These are phyloP conservation scores for Crossaster papposus DNA, from an alignment of 53 echinoderm and acorn worm genomes.

Conservation along the genomic window DNA sequence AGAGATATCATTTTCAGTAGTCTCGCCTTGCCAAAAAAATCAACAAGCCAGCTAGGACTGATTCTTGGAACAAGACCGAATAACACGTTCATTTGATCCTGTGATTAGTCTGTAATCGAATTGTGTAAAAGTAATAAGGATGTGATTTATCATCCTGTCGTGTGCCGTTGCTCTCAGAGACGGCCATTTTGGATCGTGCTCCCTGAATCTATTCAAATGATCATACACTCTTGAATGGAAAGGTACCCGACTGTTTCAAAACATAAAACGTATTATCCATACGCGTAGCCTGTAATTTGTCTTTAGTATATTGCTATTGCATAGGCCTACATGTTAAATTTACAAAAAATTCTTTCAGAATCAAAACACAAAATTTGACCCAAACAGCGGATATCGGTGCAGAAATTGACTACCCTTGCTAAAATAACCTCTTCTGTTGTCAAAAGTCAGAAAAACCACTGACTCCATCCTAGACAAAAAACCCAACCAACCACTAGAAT, in stretches of 20 bases:
- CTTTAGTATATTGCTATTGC: no score
- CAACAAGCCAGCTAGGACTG: neutral
- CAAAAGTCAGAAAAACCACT: neutral
- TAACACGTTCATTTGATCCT: neutral
- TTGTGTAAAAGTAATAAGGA: neutral
- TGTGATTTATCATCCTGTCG: neutral
- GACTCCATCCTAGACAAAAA: neutral
- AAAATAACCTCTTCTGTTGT: neutral
- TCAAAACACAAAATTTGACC: no score
- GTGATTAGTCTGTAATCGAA: neutral
- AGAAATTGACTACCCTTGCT: neutral
- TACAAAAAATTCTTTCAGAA: no score
- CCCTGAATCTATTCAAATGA: no score
- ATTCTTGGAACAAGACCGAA: neutral
- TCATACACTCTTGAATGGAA: no score
- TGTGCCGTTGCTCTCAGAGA: neutral
- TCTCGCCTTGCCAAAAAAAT: neutral
- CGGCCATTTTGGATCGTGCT: no score
- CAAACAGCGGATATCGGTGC: no score
- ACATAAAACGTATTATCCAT: no score
- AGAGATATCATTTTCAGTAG: neutral
- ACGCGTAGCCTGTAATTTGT: no score
- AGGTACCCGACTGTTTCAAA: no score
- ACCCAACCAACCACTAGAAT: neutral
- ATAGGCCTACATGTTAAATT: no score